A percentile compares a stretch with the other conserved stretches of the same genome.
phyloP scores from a whole-genome alignment of 2,113 vertebrate species.

The Colinus virginianus region DNA sequence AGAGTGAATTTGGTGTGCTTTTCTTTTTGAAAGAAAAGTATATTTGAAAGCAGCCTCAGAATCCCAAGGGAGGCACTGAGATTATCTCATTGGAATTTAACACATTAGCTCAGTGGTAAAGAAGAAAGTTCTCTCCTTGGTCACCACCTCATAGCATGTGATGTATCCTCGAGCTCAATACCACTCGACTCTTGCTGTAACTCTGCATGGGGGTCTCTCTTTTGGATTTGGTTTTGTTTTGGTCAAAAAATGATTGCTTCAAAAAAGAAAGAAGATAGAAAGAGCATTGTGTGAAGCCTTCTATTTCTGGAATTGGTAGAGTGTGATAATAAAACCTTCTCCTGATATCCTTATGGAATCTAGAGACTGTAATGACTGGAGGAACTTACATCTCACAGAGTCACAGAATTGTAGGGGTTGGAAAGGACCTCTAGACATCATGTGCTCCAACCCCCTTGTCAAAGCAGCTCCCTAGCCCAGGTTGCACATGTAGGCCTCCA shows the following conservation, averaged over 20 bases:
- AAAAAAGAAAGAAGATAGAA: neutral
- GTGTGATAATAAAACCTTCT: neutral
- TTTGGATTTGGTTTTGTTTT: conserved; percentile 18
- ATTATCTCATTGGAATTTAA: neutral
- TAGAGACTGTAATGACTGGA: neutral
- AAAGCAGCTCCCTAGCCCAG: too few species aligned
- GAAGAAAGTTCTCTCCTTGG: neutral
- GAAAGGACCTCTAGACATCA: too few species aligned
- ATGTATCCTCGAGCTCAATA: too few species aligned
- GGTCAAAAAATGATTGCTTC: neutral
- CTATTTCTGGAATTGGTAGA: neutral
- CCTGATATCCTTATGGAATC: neutral
- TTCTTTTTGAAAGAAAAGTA: neutral
- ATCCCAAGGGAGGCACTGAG: rapidly evolving
- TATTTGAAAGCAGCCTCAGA: neutral
- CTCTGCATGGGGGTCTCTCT: neutral
- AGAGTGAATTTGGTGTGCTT: neutral
- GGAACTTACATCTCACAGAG: neutral
- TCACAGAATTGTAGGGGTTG: too few species aligned
- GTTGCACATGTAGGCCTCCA: too few species aligned
- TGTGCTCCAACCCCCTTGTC: too few species aligned
- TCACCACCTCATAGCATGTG: rapidly evolving
- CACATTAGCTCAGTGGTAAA: neutral
- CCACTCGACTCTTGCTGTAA: neutral
- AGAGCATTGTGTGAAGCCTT: rapidly evolving